phyloP scores from a whole-genome alignment of 1,140 invertebrate species.

The Pantala flavescens region DNA sequence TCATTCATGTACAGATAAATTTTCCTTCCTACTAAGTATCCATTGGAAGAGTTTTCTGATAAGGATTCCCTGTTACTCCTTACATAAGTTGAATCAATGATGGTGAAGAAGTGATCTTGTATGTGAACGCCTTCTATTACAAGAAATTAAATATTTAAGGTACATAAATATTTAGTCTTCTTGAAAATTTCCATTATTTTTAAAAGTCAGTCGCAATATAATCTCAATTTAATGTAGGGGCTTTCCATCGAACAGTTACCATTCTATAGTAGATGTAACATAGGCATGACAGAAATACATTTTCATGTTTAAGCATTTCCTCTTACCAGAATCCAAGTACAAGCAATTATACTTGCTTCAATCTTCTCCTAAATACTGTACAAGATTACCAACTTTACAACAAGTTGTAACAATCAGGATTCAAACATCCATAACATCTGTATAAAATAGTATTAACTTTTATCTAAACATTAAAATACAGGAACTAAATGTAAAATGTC shows the following conservation, averaged over 20 bases:
- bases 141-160: background rate
- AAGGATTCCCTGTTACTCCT: background rate
- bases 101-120: background rate
- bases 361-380: background rate
- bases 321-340: background rate
- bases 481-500: conserved; percentile 7
- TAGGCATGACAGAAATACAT: background rate
- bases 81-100: background rate
- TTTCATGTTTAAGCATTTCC: background rate
- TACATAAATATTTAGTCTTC: background rate
- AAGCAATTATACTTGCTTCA: background rate
- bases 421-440: conserved; percentile 6
- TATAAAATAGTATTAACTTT: conserved; percentile 9
- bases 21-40: background rate
- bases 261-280: background rate
- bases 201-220: background rate
- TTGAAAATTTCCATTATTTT: background rate
- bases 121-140: background rate
- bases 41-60: background rate
- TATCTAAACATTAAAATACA: background rate
- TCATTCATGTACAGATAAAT: background rate
- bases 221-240: no score
- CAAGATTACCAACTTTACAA: conserved; percentile 5
- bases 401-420: conserved; percentile 6
- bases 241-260: background rate